These are phyloP conservation scores for Mustela lutreola DNA, from an alignment of 2,113 vertebrate species.

Conservation along the genomic window DNA sequence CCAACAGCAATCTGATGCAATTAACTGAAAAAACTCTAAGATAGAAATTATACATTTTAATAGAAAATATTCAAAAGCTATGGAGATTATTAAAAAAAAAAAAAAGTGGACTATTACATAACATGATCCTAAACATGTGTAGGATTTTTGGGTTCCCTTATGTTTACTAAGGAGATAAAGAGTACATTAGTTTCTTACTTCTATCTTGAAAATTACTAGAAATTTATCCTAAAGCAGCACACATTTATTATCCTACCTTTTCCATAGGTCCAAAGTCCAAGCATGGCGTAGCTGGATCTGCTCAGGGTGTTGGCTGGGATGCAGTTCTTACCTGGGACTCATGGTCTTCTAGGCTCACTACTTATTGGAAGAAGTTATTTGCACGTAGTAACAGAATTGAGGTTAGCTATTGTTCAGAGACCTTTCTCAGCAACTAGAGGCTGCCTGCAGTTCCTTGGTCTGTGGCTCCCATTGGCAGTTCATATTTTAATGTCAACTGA, in stretches of 20 bases:
- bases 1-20: not conserved
- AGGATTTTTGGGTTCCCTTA: not conserved
- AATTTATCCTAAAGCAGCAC: not conserved
- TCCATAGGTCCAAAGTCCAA: not conserved
- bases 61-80: not conserved
- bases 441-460: not conserved
- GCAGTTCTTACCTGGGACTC: not conserved
- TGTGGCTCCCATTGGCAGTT: too few relatives aligned
- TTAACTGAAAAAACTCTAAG: not conserved
- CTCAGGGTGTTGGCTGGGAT: not conserved
- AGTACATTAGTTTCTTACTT: too few relatives aligned
- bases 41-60: not conserved
- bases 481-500: not conserved
- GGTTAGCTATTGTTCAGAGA: not conserved
- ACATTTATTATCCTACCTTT: not conserved
- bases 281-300: not conserved
- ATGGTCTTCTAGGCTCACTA: not conserved
- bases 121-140: not conserved
- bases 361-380: not conserved
- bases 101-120: not conserved
- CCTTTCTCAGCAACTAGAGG: not conserved
- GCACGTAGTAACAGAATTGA: not conserved
- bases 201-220: not conserved
- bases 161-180: too few relatives aligned
- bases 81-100: not conserved